A percentile compares a stretch with the other conserved stretches of the same genome.
These are phyloP conservation scores for Xylota segnis DNA, from an alignment of 2,888 invertebrate genomes.

Conservation along the genomic window DNA sequence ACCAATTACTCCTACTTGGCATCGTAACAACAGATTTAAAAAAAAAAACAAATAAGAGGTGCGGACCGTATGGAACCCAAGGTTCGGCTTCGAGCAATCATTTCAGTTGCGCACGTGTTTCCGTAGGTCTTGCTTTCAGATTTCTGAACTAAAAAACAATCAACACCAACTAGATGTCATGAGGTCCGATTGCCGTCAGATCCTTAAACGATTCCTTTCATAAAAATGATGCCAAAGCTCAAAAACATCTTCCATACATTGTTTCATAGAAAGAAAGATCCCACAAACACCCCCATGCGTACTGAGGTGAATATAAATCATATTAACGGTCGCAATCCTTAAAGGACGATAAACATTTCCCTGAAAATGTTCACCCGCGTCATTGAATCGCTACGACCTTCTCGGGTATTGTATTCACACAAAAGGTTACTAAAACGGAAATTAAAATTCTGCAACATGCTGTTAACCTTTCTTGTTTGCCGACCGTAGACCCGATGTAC, in stretches of 20 bases:
- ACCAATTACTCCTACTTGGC: no score
- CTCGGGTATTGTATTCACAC: not conserved
- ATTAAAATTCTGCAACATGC: slow-evolving; percentile 7
- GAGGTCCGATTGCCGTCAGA: not conserved
- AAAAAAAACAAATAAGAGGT: no score
- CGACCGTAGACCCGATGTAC: slow-evolving; percentile 3
- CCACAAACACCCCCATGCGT: not conserved
- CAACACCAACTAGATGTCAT: not conserved
- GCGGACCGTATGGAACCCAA: no score
- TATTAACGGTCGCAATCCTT: not conserved
- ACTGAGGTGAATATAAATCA: slow-evolving; percentile 19
- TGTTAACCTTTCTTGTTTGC: slow-evolving; percentile 8
- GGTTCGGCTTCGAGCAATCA: no score
- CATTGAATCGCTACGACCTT: not conserved
- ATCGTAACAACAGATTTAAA: no score
- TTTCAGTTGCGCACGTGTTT: no score
- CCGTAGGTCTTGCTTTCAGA: no score
- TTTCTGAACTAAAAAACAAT: no score
- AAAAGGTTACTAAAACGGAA: not conserved
- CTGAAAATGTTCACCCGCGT: not conserved
- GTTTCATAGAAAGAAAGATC: not conserved
- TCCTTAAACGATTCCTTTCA: not conserved
- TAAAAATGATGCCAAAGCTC: not conserved
- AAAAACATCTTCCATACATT: not conserved
- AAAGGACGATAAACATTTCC: not conserved